A percentile compares a stretch with the other conserved stretches of the same genome.
Evolutionary conservation across 2,113 vertebrate species (phyloP).

Genomic region (Cephalopholis sonnerati): DNA sequence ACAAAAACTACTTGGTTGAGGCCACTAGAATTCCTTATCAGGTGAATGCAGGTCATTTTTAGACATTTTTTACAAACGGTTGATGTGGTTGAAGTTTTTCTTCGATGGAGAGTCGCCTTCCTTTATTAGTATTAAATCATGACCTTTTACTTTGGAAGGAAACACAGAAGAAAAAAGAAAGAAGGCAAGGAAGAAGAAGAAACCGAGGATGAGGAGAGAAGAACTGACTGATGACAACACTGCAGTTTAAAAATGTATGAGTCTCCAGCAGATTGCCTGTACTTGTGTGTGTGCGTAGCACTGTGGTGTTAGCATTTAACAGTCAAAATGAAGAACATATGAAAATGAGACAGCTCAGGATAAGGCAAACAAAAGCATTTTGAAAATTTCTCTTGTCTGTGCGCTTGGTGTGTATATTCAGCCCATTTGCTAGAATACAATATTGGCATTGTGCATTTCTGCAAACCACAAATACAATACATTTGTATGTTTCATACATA

Average conservation of each 20-base stretch:
- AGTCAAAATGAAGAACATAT: slow-evolving; percentile 4
- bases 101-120: neutral
- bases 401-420: too few species aligned
- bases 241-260: slow-evolving; percentile 65
- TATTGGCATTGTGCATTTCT: too few species aligned
- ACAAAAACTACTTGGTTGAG: too few species aligned
- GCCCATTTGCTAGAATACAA: too few species aligned
- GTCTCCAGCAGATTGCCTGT: slow-evolving; percentile 42
- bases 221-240: slow-evolving; percentile 8
- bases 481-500: too few species aligned
- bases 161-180: neutral
- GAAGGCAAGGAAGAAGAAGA: neutral
- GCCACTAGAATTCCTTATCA: neutral
- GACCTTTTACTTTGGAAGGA: slow-evolving; percentile 23
- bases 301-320: slow-evolving; percentile 37
- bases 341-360: neutral
- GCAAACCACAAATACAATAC: too few species aligned
- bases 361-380: neutral
- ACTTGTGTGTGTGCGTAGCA: neutral
- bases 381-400: too few species aligned
- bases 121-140: neutral
- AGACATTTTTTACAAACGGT: neutral
- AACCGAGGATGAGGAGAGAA: slow-evolving; percentile 3
- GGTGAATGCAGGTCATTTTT: neutral
- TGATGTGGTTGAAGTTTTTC: neutral